These are phyloP conservation scores for Onychomys torridus DNA, from an alignment of 2,797 vertebrate species.

Conservation along the genomic window DNA sequence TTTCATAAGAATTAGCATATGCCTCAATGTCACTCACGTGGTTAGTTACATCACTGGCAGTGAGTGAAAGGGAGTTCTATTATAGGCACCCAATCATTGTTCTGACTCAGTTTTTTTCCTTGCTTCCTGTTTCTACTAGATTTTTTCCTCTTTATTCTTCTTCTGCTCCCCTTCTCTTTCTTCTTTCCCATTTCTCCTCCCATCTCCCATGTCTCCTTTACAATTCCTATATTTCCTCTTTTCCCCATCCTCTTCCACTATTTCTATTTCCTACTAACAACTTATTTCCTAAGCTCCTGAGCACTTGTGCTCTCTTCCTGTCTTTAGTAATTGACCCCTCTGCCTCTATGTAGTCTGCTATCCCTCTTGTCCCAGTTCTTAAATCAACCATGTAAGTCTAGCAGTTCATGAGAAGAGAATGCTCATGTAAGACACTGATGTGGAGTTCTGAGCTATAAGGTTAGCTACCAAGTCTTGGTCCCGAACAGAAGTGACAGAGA, in stretches of 20 bases:
- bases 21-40: not conserved
- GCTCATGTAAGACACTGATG: not conserved
- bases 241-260: not conserved
- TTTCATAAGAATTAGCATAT: not conserved
- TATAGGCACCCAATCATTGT: not conserved
- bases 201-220: not conserved
- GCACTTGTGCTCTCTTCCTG: not conserved
- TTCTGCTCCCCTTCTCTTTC: not conserved
- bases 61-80: not conserved
- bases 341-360: not conserved
- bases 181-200: not conserved
- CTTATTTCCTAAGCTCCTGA: not conserved
- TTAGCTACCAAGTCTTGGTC: not conserved
- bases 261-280: not conserved
- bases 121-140: not conserved
- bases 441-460: not conserved
- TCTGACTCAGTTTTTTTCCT: not conserved
- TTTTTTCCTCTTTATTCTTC: not conserved
- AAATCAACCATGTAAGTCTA: not conserved
- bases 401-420: not conserved
- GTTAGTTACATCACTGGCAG: not conserved
- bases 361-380: not conserved
- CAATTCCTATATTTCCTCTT: not conserved
- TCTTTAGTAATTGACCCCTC: not conserved
- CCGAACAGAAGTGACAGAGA: not conserved